phyloP scores from a whole-genome alignment of 2,113 vertebrate genomes.

The Rhabdornis inornatus region DNA sequence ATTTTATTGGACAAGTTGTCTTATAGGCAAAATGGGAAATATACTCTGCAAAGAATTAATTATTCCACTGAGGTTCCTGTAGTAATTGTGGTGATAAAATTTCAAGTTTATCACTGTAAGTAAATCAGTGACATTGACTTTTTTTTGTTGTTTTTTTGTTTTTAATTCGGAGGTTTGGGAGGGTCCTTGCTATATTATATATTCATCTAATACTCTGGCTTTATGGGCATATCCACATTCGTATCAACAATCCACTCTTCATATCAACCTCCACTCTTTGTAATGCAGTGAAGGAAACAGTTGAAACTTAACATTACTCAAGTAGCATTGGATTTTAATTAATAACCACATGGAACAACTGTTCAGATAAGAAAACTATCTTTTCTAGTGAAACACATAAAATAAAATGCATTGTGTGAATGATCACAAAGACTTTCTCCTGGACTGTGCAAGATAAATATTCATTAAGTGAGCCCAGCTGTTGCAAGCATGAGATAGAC shows the following conservation, averaged over 20 bases:
- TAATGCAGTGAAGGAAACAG: slow-evolving; percentile 52
- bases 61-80: slow-evolving; percentile 23
- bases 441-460: background rate
- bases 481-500: background rate
- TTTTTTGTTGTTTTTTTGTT: background rate
- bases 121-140: slow-evolving; percentile 32
- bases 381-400: background rate
- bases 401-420: background rate
- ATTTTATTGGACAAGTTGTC: slow-evolving; percentile 49
- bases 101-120: slow-evolving; percentile 58
- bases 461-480: slow-evolving; percentile 18
- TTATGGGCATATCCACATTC: slow-evolving; percentile 42
- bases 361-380: background rate
- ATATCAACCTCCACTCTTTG: slow-evolving; percentile 48
- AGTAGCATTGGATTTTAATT: slow-evolving; percentile 57
- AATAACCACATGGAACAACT: slow-evolving; percentile 21
- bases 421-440: background rate
- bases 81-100: slow-evolving; percentile 59
- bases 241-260: slow-evolving; percentile 40
- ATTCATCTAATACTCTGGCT: slow-evolving; percentile 65
- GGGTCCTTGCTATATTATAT: slow-evolving; percentile 41
- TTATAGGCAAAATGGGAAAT: slow-evolving; percentile 31
- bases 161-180: slow-evolving; percentile 11
- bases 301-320: slow-evolving; percentile 40
- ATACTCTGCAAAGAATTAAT: slow-evolving; percentile 39